Conservation (phyloP, 1,140 invertebrate genomes). For the Cotesia typhae region DNA sequence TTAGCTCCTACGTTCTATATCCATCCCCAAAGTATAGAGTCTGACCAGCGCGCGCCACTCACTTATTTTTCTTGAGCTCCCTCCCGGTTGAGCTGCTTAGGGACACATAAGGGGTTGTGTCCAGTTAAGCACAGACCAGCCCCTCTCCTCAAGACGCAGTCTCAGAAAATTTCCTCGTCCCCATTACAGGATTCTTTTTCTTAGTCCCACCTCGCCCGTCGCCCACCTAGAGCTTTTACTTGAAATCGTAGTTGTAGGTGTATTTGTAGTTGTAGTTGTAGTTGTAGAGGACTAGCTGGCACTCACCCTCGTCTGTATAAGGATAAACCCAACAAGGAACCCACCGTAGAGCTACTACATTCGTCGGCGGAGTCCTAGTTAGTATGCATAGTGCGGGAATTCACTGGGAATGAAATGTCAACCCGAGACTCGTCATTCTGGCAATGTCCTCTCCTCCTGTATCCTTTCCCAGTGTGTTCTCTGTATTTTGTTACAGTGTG, state of each 20-base stretch:
- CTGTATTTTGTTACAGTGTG: constrained; percentile 1
- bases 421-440: constrained; percentile 64
- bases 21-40: no score
- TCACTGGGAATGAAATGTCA: constrained; percentile 65
- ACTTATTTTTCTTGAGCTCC: neutral
- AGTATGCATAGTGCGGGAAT: constrained; percentile 66
- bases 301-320: neutral
- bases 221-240: no score
- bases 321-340: constrained; percentile 8
- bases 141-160: constrained; percentile 3
- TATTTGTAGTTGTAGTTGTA: no score
- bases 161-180: neutral
- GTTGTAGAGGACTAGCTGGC: no score
- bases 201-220: neutral
- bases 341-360: constrained; percentile 25
- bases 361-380: constrained; percentile 60
- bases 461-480: constrained; percentile 15
- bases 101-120: constrained; percentile 30
- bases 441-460: constrained; percentile 51
- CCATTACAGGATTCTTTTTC: constrained; percentile 4
- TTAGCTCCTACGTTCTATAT: constrained; percentile 29
- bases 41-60: constrained; percentile 18
- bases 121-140: constrained; percentile 29
- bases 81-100: no score
- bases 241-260: no score